Evolutionary conservation across 2,797 vertebrate genomes (phyloP), one percentile per base, ranked within the genome.

Genomic region (Echiichthys vipera): DNA sequence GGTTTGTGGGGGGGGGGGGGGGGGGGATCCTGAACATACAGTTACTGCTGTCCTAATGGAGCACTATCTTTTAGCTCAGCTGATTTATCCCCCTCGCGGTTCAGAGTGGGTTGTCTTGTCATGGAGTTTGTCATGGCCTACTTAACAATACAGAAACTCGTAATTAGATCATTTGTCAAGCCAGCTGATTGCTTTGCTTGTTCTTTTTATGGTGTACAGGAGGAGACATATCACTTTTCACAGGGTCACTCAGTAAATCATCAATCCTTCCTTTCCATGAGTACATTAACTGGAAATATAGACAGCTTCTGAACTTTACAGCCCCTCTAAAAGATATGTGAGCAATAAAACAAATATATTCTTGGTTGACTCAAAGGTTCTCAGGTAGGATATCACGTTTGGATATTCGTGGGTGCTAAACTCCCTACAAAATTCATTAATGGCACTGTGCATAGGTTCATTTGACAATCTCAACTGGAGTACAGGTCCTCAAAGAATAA

Each of bases 161-260:
- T 91, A 88, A 90, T 91, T 81, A 88, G 88, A 90, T 88, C 59
- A 67, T 91, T 88, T 86, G 81, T 90, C 87, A 88, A 80, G 56
- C 50, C 45, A 63, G 61, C 62, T 78, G 81, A 86, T 86, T 70
- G 67, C 56, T 63, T 77, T 77, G 56, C 68, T 83, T 75, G 66
- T 83, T 83, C 42, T 77, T 87, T 84, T 84, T 29, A 69, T 46
- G 66, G 24, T 34, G 10, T 57, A 77, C 70, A 72, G 24, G 39
- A 55, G 47, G 50, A 50, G 37, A 68, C 39, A 25, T 75, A 43
- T 68, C 7, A 15, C 63, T 74, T 73, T 70, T 58, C 30, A 14
- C 20, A 30, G 55, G 61, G 78, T 79, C 67, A 65, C 37, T 71
- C 20, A 24, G 24, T 59, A 50, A 42, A 62, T 67, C 18, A 63